Percentiles rank a stretch among this genome's conserved stretches.
These are phyloP conservation scores for Dermatophagoides farinae DNA, from an alignment of 1,140 invertebrate genomes.

Conservation along the genomic window DNA sequence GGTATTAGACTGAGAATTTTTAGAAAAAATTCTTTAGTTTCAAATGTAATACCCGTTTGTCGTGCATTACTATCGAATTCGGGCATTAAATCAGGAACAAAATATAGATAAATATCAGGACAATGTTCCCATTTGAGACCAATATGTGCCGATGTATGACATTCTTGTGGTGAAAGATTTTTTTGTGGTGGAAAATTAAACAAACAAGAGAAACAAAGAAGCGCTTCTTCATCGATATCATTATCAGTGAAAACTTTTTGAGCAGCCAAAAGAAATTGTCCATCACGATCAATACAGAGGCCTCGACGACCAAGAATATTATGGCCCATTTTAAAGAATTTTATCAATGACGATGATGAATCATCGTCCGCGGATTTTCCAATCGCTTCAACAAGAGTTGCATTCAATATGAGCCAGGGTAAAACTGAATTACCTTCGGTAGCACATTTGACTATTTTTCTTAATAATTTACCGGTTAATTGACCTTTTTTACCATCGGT, in stretches of 20 bases:
- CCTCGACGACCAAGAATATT: conserved; percentile 6
- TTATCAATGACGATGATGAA: background rate
- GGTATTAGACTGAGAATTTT: conserved; percentile 52
- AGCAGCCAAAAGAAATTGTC: conserved; percentile 11
- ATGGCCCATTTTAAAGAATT: conserved; percentile 7
- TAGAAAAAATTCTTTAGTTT: conserved; percentile 45
- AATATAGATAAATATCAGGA: conserved; percentile 58
- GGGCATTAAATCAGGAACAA: conserved; percentile 47
- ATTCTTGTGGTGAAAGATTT: background rate
- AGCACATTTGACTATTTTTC: conserved; percentile 8
- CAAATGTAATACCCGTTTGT: conserved; percentile 14
- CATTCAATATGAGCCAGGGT: conserved; percentile 11
- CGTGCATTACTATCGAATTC: conserved; percentile 47
- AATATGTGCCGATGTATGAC: conserved; percentile 6
- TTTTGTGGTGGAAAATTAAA: conserved; percentile 10
- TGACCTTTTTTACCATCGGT: background rate
- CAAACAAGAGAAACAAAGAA: conserved; percentile 12
- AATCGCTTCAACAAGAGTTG: background rate
- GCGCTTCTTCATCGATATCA: conserved; percentile 8
- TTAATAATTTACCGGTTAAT: background rate
- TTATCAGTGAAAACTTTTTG: background rate
- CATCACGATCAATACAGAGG: conserved; percentile 9
- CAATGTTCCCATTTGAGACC: conserved; percentile 53
- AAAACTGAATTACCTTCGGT: background rate
- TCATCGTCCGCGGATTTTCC: background rate